Evolutionary conservation across 2,888 invertebrate species (phyloP).

Genomic region (Cerastis leucographa): DNA sequence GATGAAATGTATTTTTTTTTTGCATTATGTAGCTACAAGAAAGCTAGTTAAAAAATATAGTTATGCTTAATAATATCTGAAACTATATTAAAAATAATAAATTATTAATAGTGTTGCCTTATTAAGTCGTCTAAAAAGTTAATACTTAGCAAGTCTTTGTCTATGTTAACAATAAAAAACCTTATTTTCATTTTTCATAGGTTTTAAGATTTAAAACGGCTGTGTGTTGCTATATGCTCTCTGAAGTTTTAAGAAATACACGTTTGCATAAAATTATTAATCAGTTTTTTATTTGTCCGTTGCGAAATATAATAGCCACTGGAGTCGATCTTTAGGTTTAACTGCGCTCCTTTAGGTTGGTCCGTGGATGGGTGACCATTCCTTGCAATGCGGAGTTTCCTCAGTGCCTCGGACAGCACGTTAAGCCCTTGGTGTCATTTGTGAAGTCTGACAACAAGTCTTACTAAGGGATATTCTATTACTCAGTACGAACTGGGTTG

Average conservation of each 20-base stretch:
- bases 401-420: background rate
- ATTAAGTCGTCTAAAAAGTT: slow-evolving; percentile 15
- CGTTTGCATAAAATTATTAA: background rate
- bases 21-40: slow-evolving; percentile 16
- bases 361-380: background rate
- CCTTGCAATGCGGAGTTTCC: background rate
- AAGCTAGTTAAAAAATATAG: background rate
- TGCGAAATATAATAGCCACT: background rate
- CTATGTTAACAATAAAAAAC: slow-evolving; percentile 8
- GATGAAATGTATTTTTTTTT: slow-evolving; percentile 10
- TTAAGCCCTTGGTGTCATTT: background rate
- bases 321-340: background rate
- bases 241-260: slow-evolving; percentile 53
- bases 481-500: too few relatives aligned
- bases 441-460: background rate
- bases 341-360: background rate
- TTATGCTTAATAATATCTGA: background rate
- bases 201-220: slow-evolving; percentile 45
- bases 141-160: slow-evolving; percentile 3
- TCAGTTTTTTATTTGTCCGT: background rate
- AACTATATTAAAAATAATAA: background rate
- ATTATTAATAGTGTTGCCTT: slow-evolving; percentile 12
- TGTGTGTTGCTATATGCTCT: slow-evolving; percentile 47
- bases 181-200: slow-evolving; percentile 3
- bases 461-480: background rate